phyloP scores from a whole-genome alignment of 2,797 vertebrate genomes.

The Clarias pachynema region DNA sequence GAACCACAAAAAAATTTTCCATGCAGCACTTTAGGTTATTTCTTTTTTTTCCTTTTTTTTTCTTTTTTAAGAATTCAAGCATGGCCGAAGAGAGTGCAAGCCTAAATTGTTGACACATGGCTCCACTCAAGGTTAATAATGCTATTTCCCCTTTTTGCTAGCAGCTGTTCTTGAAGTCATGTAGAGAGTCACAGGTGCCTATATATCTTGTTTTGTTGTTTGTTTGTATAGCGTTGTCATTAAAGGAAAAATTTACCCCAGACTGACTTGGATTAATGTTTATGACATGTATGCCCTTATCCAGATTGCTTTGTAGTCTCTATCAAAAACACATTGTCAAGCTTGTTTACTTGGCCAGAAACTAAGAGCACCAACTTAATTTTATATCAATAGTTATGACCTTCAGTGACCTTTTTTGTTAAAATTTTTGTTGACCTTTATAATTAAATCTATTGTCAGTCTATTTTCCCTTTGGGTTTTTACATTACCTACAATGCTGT shows the following conservation, averaged over 20 bases:
- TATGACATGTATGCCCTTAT: neutral
- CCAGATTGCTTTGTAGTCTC: neutral
- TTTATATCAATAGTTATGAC: neutral
- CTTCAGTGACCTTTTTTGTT: neutral
- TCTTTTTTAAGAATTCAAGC: neutral
- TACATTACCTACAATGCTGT: neutral
- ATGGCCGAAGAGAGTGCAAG: neutral
- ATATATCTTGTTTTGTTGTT: constrained; percentile 17
- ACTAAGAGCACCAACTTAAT: neutral
- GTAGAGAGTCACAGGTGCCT: constrained; percentile 39
- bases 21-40: neutral
- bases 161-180: constrained; percentile 49
- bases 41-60: neutral
- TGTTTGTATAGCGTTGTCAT: constrained; percentile 12
- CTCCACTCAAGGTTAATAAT: constrained; percentile 42
- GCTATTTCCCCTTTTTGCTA: constrained; percentile 33
- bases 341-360: neutral
- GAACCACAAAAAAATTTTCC: constrained; percentile 29
- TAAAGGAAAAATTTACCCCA: neutral
- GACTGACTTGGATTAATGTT: neutral
- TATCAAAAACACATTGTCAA: neutral
- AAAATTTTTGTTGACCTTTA: neutral
- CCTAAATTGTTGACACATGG: constrained; percentile 27
- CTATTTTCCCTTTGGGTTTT: neutral
- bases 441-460: neutral